Evolutionary conservation across 2,888 invertebrate species (phyloP).

Genomic region (Graphium colonna): DNA sequence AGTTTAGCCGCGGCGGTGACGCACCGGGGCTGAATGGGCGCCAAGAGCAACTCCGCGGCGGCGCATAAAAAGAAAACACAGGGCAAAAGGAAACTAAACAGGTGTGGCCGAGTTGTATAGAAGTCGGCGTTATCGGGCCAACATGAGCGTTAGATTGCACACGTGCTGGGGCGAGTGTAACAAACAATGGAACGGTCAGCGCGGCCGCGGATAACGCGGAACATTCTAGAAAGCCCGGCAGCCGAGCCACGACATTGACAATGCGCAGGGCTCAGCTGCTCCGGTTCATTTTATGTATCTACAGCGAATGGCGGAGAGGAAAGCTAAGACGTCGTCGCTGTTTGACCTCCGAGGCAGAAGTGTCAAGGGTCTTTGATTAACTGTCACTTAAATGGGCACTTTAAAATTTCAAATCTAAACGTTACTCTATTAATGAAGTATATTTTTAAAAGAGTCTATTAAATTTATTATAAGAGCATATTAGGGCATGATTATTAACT

Average conservation of each 20-base stretch:
- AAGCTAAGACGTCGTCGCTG: too few relatives aligned
- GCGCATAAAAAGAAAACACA: conserved; percentile 4
- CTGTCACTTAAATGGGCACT: too few relatives aligned
- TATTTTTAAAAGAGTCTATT: too few relatives aligned
- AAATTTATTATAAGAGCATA: too few relatives aligned
- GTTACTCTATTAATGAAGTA: too few relatives aligned
- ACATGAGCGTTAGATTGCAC: conserved; percentile 39
- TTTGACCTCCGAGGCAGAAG: too few relatives aligned
- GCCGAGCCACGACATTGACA: neutral
- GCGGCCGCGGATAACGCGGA: conserved; percentile 41
- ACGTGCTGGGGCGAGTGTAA: conserved; percentile 44
- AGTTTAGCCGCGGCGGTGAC: conserved; percentile 32
- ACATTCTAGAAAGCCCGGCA: conserved; percentile 23
- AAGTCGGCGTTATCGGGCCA: conserved; percentile 43
- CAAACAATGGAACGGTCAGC: conserved; percentile 48
- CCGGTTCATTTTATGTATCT: too few relatives aligned
- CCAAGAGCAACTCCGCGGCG: conserved; percentile 27
- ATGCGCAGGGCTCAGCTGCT: too few relatives aligned
- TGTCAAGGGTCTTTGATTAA: too few relatives aligned
- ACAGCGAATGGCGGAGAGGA: too few relatives aligned
- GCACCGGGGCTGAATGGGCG: conserved; percentile 31
- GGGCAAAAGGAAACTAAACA: conserved; percentile 32
- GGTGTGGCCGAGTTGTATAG: conserved; percentile 39
- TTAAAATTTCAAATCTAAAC: too few relatives aligned
- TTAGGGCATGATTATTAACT: too few relatives aligned